Percentiles rank a stretch among this genome's conserved stretches.
These are phyloP conservation scores for Darevskia nairensis DNA, from an alignment of 2,797 vertebrate genomes.

Conservation along the genomic window DNA sequence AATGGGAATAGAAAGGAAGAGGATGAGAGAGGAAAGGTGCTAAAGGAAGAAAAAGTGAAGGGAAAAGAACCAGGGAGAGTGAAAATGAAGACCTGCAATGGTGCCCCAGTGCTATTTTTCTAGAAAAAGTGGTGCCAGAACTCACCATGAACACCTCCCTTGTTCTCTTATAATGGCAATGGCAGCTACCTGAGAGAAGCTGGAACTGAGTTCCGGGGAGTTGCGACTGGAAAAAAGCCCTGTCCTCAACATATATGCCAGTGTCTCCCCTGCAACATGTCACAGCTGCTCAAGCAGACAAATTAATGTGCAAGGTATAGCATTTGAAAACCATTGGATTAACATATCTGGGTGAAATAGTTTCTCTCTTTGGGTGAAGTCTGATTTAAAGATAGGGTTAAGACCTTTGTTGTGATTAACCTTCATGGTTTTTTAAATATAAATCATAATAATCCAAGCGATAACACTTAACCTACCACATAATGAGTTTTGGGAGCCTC, in stretches of 20 bases:
- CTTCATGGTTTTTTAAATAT: not conserved
- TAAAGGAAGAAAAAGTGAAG: no score
- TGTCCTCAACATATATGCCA: not conserved
- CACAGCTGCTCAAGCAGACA: not conserved
- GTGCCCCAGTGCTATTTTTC: no score
- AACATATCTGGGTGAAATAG: not conserved
- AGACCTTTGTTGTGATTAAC: slow-evolving; percentile 12
- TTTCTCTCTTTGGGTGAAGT: slow-evolving; percentile 2
- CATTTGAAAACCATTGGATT: not conserved
- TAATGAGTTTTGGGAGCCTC: slow-evolving; percentile 35
- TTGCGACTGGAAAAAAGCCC: no score
- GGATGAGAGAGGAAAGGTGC: no score
- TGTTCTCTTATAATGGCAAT: no score
- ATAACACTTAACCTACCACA: slow-evolving; percentile 21
- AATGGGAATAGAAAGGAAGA: no score
- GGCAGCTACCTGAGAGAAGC: no score
- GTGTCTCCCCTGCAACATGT: not conserved
- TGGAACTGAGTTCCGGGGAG: no score
- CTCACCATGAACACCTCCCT: no score
- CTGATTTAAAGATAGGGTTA: slow-evolving; percentile 9
- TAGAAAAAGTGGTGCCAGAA: no score
- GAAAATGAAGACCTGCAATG: no score
- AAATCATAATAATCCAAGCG: not conserved
- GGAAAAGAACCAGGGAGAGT: no score
- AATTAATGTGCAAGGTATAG: not conserved